Conservation (phyloP, 2,888 invertebrate genomes). For the Andrena hattorfiana region DNA sequence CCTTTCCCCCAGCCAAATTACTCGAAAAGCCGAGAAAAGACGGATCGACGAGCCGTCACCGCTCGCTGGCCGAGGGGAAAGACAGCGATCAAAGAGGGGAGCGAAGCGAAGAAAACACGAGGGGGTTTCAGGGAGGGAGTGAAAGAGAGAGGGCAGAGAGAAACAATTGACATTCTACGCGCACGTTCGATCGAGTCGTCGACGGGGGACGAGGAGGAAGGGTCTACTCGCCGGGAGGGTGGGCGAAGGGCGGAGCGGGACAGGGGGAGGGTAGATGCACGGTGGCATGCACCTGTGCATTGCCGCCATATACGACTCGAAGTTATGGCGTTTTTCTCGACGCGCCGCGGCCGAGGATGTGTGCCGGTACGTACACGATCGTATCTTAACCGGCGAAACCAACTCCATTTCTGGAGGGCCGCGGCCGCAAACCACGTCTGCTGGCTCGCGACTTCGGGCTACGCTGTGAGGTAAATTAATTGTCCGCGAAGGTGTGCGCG, state of each 20-base stretch:
- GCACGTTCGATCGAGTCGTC: slow-evolving; percentile 73
- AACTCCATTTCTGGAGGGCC: slow-evolving; percentile 83
- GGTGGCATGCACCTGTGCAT: slow-evolving; percentile 83
- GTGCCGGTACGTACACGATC: slow-evolving; percentile 75
- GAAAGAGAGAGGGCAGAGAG: slow-evolving; percentile 61
- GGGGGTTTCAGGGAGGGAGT: slow-evolving; percentile 33
- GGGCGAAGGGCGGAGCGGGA: slow-evolving; percentile 47
- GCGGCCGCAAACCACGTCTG: slow-evolving; percentile 63
- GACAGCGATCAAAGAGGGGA: slow-evolving; percentile 19
- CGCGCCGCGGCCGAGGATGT: slow-evolving; percentile 63
- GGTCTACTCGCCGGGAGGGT: slow-evolving; percentile 64
- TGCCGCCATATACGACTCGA: slow-evolving; percentile 83
- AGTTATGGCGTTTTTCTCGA: slow-evolving; percentile 84
- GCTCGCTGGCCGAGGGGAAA: slow-evolving; percentile 39
- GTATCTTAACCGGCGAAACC: slow-evolving; percentile 83
- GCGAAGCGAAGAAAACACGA: slow-evolving; percentile 14
- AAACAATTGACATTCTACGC: slow-evolving; percentile 82
- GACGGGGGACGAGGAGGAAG: slow-evolving; percentile 45
- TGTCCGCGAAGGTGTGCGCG: slow-evolving; percentile 71
- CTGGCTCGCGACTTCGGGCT: slow-evolving; percentile 42
- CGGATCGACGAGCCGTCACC: not conserved
- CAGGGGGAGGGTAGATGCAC: slow-evolving; percentile 67
- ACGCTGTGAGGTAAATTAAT: slow-evolving; percentile 74
- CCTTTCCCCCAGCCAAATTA: too few relatives aligned
- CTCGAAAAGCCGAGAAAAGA: too few relatives aligned